phyloP scores from a whole-genome alignment of 2,888 invertebrate genomes.

The Aphodius granarius region DNA sequence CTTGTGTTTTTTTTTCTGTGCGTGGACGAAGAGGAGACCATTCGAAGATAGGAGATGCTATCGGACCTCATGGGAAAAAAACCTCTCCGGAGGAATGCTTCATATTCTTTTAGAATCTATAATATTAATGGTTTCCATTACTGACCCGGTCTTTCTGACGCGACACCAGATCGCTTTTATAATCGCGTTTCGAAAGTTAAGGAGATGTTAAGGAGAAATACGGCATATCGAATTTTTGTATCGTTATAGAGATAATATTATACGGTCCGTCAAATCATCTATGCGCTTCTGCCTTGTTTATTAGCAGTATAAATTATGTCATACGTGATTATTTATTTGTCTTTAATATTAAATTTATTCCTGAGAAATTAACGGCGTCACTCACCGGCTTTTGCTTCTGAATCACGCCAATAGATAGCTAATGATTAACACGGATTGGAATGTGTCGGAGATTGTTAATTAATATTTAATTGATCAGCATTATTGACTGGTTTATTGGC shows the following conservation, averaged over 20 bases:
- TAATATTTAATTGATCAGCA: not conserved
- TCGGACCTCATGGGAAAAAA: constrained; percentile 21
- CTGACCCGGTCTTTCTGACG: constrained; percentile 18
- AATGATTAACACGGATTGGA: constrained; percentile 1
- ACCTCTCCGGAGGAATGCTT: constrained; percentile 16
- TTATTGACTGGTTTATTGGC: constrained; percentile 4
- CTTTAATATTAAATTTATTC: too few relatives aligned
- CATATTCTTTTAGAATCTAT: constrained; percentile 23
- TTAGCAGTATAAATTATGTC: not conserved
- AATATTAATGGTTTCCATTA: constrained; percentile 25
- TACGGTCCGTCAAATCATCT: not conserved
- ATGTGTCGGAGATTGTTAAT: not conserved
- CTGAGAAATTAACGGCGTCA: not conserved
- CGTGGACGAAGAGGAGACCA: constrained; percentile 3
- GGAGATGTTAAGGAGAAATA: not conserved
- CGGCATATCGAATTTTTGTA: not conserved
- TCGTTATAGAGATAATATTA: not conserved
- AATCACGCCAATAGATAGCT: not conserved
- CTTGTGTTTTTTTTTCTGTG: constrained; percentile 8
- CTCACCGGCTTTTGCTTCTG: too few relatives aligned
- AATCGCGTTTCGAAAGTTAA: not conserved
- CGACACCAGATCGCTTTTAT: not conserved
- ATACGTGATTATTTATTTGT: too few relatives aligned
- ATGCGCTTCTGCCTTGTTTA: not conserved
- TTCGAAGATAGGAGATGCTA: not conserved